These are phyloP conservation scores for Nemotelus nigrinus DNA, from an alignment of 2,888 invertebrate genomes.

Conservation along the genomic window DNA sequence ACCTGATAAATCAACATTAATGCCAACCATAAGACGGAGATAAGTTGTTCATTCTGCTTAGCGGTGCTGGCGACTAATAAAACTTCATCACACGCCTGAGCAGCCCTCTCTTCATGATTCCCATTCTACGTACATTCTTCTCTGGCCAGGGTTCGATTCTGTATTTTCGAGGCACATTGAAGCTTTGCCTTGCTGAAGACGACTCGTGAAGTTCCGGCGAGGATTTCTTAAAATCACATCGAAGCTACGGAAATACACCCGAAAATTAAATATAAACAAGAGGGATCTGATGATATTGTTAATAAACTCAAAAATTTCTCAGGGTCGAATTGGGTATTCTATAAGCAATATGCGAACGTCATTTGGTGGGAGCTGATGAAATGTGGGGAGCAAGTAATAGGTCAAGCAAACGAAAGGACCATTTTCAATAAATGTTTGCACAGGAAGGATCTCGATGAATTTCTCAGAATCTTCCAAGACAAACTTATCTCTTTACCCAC, in stretches of 20 bases:
- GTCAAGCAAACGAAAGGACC: slow-evolving; percentile 38
- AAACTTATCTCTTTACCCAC: not conserved
- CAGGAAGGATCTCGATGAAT: slow-evolving; percentile 16
- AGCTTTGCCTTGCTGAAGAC: not conserved
- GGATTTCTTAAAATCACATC: slow-evolving; percentile 47
- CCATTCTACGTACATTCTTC: not conserved
- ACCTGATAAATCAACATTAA: slow-evolving; percentile 51
- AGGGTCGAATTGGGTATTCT: slow-evolving; percentile 17
- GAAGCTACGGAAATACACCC: slow-evolving; percentile 38
- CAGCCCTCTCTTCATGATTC: not conserved
- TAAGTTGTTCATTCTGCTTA: slow-evolving; percentile 31
- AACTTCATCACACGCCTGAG: slow-evolving; percentile 5
- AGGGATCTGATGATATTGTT: slow-evolving; percentile 50
- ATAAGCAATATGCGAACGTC: not conserved
- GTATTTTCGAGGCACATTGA: not conserved
- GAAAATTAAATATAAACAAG: slow-evolving; percentile 51
- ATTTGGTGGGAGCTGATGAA: not conserved
- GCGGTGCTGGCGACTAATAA: slow-evolving; percentile 23
- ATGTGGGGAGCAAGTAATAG: slow-evolving; percentile 1
- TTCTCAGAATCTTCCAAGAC: slow-evolving; percentile 4
- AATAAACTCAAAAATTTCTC: slow-evolving; percentile 47
- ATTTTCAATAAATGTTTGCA: slow-evolving; percentile 45
- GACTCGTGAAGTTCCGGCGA: slow-evolving; percentile 13
- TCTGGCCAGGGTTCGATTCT: too few relatives aligned
- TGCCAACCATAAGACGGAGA: slow-evolving; percentile 46